phyloP scores from a whole-genome alignment of 2,113 vertebrate species.

The Saguinus midas region DNA sequence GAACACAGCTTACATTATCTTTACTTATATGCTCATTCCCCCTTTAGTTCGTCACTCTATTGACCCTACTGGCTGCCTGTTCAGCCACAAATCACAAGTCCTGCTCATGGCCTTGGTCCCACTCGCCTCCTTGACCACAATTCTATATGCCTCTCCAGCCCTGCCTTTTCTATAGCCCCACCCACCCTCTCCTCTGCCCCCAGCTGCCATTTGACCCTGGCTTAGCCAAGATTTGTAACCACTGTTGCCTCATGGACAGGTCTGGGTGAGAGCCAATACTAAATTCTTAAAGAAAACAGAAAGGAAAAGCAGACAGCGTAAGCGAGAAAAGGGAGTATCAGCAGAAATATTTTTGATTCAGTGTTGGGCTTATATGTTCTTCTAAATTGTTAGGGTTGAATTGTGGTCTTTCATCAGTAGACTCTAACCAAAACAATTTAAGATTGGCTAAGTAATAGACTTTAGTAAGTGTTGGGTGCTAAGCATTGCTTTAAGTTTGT shows the following conservation, averaged over 20 bases:
- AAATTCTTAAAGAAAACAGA: neutral
- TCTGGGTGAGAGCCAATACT: neutral
- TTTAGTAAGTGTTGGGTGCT: neutral
- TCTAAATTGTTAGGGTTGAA: neutral
- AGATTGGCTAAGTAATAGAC: neutral
- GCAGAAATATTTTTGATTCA: neutral
- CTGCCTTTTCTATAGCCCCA: neutral
- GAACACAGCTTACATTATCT: neutral
- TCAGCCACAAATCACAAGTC: neutral
- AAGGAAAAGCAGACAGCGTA: neutral
- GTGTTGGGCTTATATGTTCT: neutral
- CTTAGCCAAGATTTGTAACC: neutral
- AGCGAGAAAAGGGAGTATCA: neutral
- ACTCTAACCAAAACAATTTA: neutral
- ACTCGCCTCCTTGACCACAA: neutral
- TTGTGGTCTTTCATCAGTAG: neutral
- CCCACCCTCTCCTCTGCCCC: neutral
- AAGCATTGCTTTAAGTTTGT: neutral
- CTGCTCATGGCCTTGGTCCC: neutral
- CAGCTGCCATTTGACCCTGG: neutral
- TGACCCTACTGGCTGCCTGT: neutral
- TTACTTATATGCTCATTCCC: neutral
- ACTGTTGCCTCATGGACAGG: neutral
- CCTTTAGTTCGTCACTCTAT: neutral
- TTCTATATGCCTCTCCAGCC: fast-evolving